Percentiles rank a stretch among this genome's conserved stretches.
phyloP scores from a whole-genome alignment of 2,888 invertebrate genomes.

The Nephrocerus scutellatus region DNA sequence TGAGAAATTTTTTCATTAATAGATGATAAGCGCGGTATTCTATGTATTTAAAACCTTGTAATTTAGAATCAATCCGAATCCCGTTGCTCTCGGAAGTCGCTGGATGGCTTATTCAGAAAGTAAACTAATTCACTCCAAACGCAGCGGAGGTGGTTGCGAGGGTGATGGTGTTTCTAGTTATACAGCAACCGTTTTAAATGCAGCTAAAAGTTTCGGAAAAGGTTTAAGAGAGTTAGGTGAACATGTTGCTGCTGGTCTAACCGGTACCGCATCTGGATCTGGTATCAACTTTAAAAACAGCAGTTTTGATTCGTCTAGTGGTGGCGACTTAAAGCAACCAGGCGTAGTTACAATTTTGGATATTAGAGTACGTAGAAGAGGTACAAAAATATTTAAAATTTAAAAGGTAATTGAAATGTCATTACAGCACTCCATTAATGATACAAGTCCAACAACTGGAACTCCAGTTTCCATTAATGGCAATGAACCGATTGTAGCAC shows the following conservation, averaged over 20 bases:
- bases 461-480: constrained; percentile 44
- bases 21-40: neutral
- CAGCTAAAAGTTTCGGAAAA: constrained; percentile 88
- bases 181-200: constrained; percentile 89
- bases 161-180: constrained; percentile 80
- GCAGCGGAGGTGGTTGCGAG: constrained; percentile 78
- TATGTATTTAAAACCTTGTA: neutral
- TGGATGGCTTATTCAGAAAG: constrained; percentile 85
- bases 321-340: constrained; percentile 62
- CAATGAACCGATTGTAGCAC: constrained; percentile 72
- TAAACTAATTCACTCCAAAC: constrained; percentile 67
- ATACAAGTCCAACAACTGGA: constrained; percentile 43
- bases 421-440: constrained; percentile 41
- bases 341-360: constrained; percentile 87
- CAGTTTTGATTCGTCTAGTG: constrained; percentile 49
- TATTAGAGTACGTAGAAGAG: constrained; percentile 56
- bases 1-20: constrained; percentile 33
- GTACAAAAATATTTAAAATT: neutral
- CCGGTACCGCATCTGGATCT: constrained; percentile 56
- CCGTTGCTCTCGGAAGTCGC: constrained; percentile 77
- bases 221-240: constrained; percentile 85
- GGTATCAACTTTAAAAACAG: constrained; percentile 44
- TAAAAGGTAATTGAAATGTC: neutral
- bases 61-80: constrained; percentile 58
- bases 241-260: constrained; percentile 83